Conservation (phyloP, 2,797 vertebrate species). For the Carcharodon carcharias region DNA sequence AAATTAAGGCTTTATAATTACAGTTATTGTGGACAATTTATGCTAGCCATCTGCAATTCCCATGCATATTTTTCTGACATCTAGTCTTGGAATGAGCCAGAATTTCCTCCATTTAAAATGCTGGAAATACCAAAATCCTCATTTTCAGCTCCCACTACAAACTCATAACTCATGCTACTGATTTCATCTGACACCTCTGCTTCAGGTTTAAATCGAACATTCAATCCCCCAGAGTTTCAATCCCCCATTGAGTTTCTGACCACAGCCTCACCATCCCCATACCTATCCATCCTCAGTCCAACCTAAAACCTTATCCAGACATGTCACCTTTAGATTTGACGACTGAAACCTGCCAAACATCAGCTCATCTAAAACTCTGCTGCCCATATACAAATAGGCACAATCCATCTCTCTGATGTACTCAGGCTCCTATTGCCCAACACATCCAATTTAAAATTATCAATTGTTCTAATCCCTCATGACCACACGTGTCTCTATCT, state of each 20-base stretch:
- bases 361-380: neutral
- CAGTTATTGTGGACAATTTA: neutral
- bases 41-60: neutral
- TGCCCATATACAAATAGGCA: neutral
- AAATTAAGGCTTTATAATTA: neutral
- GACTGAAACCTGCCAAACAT: neutral
- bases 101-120: neutral
- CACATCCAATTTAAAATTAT: neutral
- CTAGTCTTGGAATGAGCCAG: neutral
- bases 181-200: neutral
- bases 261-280: neutral
- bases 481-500: neutral
- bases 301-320: neutral
- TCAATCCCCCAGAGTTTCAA: too few relatives aligned
- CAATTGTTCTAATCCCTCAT: neutral
- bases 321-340: neutral
- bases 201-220: neutral
- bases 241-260: neutral
- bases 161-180: neutral
- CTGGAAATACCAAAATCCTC: neutral
- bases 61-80: neutral
- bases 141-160: neutral
- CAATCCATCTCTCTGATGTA: neutral
- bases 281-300: neutral
- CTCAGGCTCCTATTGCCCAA: neutral